Percentiles rank a stretch among this genome's conserved stretches.
phyloP scores from a whole-genome alignment of 2,797 vertebrate species.

The Phataginus tetradactyla region DNA sequence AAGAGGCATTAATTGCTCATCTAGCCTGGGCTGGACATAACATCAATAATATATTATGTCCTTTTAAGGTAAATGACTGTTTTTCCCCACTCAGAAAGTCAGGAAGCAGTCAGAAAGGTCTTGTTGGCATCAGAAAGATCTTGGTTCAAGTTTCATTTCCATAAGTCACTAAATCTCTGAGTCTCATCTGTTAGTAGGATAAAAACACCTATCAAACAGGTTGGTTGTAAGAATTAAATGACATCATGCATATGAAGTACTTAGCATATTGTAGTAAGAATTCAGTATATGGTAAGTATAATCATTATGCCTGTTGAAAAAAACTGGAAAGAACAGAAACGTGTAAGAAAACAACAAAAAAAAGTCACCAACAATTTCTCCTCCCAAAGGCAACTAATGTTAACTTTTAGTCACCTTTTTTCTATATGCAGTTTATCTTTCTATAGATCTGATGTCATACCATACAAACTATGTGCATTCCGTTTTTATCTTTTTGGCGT shows the following conservation, averaged over 20 bases:
- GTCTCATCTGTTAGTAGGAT: not conserved
- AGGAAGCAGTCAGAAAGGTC: slow-evolving; percentile 3
- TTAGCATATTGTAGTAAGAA: not conserved
- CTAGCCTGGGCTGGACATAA: not conserved
- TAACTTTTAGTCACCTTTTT: not conserved
- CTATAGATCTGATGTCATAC: not conserved
- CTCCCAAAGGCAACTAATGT: not conserved
- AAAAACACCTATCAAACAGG: not conserved
- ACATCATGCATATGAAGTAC: not conserved
- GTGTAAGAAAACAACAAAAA: not conserved
- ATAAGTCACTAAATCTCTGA: slow-evolving; percentile 1
- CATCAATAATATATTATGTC: not conserved
- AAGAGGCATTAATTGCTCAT: not conserved
- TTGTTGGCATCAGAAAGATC: not conserved
- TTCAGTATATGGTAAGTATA: not conserved
- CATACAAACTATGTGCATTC: not conserved
- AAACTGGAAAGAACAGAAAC: slow-evolving; percentile 16
- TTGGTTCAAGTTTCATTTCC: not conserved
- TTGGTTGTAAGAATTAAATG: not conserved
- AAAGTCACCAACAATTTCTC: not conserved
- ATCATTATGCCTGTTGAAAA: not conserved
- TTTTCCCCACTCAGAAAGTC: not conserved
- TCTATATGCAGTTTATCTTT: not conserved
- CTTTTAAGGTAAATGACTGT: slow-evolving; percentile 40
- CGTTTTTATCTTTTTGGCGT: not conserved